Base-by-base conservation (phyloP, 37 sponge, comb jelly and placozoan species). In the Mnemiopsis leidyi region DNA sequence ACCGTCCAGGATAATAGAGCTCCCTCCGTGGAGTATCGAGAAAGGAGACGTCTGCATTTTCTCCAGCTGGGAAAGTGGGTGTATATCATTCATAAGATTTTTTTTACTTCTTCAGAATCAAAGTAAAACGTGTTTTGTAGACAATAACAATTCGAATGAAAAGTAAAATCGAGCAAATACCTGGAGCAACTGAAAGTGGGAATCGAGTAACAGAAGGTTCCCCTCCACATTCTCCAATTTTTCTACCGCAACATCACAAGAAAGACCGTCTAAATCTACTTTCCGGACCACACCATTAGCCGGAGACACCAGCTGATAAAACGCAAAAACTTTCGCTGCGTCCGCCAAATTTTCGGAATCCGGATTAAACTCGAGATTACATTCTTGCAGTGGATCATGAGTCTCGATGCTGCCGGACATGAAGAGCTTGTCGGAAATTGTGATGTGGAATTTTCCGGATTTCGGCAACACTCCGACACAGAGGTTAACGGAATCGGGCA, bases 141-240 rank as follows among this genome's bases (percentile, higher is more conserved):
- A n/a, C n/a, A n/a, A n/a, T n/a, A n/a, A n/a, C n/a, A n/a, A n/a
- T n/a, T n/a, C n/a, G n/a, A n/a, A n/a, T n/a, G n/a, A n/a, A n/a
- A n/a, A n/a, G n/a, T n/a, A n/a, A n/a, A n/a, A n/a, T n/a, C n/a
- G n/a, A n/a, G n/a, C n/a, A n/a, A n/a, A n/a, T 71, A 85, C 90
- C 90, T 85, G 90, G 25, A 85, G 39, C 29, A 40, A 13, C 48
- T 85, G 90, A 23, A 85, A 85, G 48, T 85, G 90, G 61, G 48
- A 23, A 39, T 85, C 90, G 0, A 85, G 48, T 3, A 38, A 7
- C 24, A 40, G 24, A 26, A 85, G 90, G 5, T 36, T 23, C 18
- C 61, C 36, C 23, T 39, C 61, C 2, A 36, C 61, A 18, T 38
- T 23, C 24, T n/a, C 40, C 30, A 33, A 77, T 9, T 32, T 34